phyloP scores from a whole-genome alignment of 2,113 vertebrate genomes.

The Trogon surrucura region DNA sequence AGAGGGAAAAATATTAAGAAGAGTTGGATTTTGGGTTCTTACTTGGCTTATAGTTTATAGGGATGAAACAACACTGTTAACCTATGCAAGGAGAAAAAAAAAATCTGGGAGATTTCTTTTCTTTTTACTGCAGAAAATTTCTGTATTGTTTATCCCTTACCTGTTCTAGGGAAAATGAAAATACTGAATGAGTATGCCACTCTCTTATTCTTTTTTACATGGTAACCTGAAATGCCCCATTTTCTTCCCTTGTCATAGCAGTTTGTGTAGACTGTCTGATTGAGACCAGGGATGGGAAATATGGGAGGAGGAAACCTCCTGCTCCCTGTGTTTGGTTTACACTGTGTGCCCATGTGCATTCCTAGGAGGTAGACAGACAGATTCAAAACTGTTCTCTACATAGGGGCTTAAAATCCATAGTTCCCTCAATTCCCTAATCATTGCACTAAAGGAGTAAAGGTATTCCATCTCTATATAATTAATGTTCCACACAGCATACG shows the following conservation, averaged over 20 bases:
- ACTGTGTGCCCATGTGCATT: neutral
- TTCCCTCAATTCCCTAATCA: neutral
- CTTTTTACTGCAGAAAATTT: neutral
- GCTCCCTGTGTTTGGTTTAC: fast-evolving
- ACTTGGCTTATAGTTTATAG: neutral
- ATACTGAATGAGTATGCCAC: neutral
- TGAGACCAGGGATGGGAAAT: neutral
- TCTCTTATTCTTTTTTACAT: neutral
- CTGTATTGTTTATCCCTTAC: neutral
- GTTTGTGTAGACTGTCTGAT: neutral
- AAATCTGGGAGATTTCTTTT: neutral
- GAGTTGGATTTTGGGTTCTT: neutral
- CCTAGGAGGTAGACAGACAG: neutral
- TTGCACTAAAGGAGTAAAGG: neutral
- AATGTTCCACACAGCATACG: neutral
- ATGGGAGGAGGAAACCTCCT: neutral
- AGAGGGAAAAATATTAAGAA: neutral
- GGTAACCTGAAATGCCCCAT: neutral
- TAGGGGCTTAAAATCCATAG: neutral
- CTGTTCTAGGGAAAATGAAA: neutral
- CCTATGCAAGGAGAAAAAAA: neutral
- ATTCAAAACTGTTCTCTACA: neutral
- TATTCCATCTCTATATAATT: neutral
- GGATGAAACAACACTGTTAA: neutral
- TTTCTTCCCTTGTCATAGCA: neutral